phyloP scores from a whole-genome alignment of 2,113 vertebrate species.

The Brachyhypopomus occidentalis region DNA sequence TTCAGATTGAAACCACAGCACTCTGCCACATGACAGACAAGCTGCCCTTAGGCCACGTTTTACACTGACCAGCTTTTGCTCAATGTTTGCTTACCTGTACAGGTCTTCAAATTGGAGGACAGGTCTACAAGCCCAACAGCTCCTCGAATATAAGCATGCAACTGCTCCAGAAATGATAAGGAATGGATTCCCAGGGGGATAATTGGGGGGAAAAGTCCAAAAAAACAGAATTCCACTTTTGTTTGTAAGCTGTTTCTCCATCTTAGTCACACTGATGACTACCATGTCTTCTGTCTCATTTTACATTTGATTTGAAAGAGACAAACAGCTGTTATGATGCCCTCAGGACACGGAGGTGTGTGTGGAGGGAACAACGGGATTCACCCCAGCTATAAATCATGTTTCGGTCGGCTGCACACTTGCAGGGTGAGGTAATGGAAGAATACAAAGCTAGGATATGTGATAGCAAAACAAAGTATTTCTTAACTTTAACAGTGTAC shows the following conservation, averaged over 20 bases:
- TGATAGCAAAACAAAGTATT: slow-evolving; percentile 23
- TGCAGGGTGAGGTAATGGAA: slow-evolving; percentile 25
- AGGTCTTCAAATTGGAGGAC: background rate
- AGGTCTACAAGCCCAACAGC: too few species aligned
- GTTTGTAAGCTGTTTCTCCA: background rate
- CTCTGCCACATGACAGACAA: background rate
- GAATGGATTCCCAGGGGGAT: too few species aligned
- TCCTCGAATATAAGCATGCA: too few species aligned
- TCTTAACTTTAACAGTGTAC: background rate
- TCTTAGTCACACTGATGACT: background rate
- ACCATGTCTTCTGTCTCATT: background rate
- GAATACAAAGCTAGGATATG: background rate
- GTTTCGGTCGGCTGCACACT: background rate
- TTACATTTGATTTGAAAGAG: background rate
- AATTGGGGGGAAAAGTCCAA: too few species aligned
- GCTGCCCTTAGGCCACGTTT: background rate
- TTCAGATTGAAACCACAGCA: background rate
- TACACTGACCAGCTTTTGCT: background rate
- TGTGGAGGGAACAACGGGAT: too few species aligned
- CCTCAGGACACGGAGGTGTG: slow-evolving; percentile 5
- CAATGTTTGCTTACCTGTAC: background rate
- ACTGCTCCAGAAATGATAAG: too few species aligned
- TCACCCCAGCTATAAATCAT: slow-evolving; percentile 29
- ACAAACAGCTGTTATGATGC: slow-evolving; percentile 28
- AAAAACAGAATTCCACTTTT: background rate